Evolutionary conservation across 2,113 vertebrate genomes (phyloP).

Genomic region (Oreochromis tanganicae): DNA sequence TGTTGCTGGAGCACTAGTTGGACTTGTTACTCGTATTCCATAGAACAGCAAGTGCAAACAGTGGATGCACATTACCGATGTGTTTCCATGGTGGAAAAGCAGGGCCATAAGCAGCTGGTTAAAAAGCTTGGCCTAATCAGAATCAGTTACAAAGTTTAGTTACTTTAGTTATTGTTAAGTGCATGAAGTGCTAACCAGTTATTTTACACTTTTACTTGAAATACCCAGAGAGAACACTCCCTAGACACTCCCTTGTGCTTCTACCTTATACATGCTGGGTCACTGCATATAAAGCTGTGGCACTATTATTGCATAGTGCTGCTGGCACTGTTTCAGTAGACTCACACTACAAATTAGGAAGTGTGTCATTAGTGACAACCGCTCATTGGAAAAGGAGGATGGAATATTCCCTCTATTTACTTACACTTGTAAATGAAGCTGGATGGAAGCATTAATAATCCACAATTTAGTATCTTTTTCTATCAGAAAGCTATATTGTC

Average conservation of each 20-base stretch:
- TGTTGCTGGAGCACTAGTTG: no score
- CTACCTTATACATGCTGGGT: background rate
- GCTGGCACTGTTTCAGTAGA: background rate
- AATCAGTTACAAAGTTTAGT: background rate
- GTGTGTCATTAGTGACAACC: background rate
- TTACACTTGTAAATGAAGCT: background rate
- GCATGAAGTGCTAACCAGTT: background rate
- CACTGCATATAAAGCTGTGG: background rate
- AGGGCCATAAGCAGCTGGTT: no score
- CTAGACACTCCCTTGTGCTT: background rate
- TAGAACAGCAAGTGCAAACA: no score
- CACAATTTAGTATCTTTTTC: background rate
- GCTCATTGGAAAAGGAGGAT: background rate
- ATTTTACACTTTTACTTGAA: background rate
- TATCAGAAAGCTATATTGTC: background rate
- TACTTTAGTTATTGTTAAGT: background rate
- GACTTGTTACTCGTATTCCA: no score
- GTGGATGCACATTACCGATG: no score
- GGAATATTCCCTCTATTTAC: background rate
- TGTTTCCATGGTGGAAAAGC: no score
- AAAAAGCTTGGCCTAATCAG: no score
- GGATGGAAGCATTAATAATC: background rate
- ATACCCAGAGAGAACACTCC: background rate
- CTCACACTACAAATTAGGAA: background rate
- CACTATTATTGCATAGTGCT: background rate